Evolutionary conservation across 2,113 vertebrate species (phyloP).

Genomic region (Suncus etruscus): DNA sequence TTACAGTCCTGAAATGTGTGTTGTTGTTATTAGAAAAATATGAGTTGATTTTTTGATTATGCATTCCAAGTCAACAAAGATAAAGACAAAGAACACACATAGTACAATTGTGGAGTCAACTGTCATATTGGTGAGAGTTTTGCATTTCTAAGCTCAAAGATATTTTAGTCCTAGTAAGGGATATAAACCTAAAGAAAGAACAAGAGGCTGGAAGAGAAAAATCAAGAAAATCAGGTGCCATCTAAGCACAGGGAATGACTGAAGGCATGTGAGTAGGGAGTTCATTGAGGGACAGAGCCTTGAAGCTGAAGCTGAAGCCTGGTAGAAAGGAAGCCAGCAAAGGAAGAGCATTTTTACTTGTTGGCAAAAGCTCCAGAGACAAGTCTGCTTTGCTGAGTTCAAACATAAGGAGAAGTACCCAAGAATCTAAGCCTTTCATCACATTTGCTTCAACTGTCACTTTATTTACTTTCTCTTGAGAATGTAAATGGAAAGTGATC

Average conservation of each 20-base stretch:
- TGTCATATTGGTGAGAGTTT: not conserved
- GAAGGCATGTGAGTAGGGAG: not conserved
- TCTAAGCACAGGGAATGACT: not conserved
- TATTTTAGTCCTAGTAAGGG: not conserved
- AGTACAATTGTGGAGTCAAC: not conserved
- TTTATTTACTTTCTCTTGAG: slow-evolving; percentile 72
- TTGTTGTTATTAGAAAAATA: no score
- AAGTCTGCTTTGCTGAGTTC: slow-evolving; percentile 58
- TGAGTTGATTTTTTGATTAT: not conserved
- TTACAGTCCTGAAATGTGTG: no score
- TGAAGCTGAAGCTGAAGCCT: not conserved
- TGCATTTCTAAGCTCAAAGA: not conserved
- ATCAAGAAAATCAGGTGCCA: not conserved
- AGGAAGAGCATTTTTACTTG: slow-evolving; percentile 47
- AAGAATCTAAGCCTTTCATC: slow-evolving; percentile 70
- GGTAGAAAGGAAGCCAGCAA: not conserved
- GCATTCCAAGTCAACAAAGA: not conserved
- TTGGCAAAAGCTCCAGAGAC: slow-evolving; percentile 57
- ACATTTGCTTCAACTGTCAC: slow-evolving; percentile 73
- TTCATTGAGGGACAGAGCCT: not conserved
- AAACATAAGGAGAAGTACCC: slow-evolving; percentile 69
- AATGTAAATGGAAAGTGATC: slow-evolving; percentile 69
- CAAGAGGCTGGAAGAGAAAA: not conserved
- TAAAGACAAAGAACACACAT: not conserved
- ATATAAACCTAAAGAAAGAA: not conserved